A percentile compares a stretch with the other conserved stretches of the same genome.
phyloP scores from a whole-genome alignment of 2,888 invertebrate species.

The Sarcophaga carnaria region DNA sequence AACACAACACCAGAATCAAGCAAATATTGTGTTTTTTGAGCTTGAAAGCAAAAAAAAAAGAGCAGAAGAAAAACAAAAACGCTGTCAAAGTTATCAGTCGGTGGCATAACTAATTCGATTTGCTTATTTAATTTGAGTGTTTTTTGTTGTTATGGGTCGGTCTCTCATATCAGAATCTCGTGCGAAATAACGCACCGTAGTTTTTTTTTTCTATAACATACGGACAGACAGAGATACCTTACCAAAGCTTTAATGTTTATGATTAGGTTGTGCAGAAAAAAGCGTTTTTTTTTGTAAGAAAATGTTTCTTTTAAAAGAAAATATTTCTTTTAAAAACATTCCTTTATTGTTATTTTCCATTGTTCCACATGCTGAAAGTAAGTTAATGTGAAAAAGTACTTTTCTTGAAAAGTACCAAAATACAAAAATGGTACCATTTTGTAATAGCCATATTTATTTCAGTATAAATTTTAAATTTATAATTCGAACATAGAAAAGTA shows the following conservation, averaged over 20 bases:
- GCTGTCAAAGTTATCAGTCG: slow-evolving; percentile 50
- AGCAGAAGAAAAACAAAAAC: slow-evolving; percentile 30
- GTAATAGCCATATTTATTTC: no score
- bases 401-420: no score
- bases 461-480: no score
- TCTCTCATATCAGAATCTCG: slow-evolving; percentile 56
- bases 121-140: slow-evolving; percentile 46
- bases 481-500: no score
- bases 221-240: slow-evolving; percentile 35
- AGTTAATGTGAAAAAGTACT: no score
- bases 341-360: no score
- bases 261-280: slow-evolving; percentile 27
- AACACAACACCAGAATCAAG: background rate
- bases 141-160: slow-evolving; percentile 23
- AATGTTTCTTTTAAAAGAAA: background rate
- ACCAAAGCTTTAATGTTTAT: slow-evolving; percentile 39
- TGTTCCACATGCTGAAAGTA: no score
- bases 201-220: slow-evolving; percentile 8
- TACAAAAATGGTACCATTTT: no score
- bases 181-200: slow-evolving; percentile 42
- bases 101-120: slow-evolving; percentile 53
- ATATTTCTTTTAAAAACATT: no score
- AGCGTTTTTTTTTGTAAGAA: background rate
- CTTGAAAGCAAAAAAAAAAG: slow-evolving; percentile 6
- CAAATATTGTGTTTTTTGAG: slow-evolving; percentile 38